Base-by-base conservation (phyloP, 2,797 vertebrate species). In the Margarornis squamiger region DNA sequence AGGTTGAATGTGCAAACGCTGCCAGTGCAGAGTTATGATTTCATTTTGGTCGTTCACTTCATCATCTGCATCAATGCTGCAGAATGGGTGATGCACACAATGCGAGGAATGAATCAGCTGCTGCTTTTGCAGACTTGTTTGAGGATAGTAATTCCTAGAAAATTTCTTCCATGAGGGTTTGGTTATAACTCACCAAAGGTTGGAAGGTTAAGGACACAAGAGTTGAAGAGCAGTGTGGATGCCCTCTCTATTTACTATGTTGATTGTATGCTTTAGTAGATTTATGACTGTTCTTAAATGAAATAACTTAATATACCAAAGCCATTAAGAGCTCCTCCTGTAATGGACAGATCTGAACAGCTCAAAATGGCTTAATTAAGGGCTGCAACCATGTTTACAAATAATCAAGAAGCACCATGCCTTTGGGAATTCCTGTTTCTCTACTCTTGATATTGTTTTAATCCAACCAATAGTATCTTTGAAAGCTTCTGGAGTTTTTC, bases 1-100 rank as follows among this genome's bases (percentile, higher is more conserved):
- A 61, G 8, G 9, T 26, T 84, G 73, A 51, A 68, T 61, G 57
- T 63, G 66, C 61, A 78, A 96, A 91, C 70, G 82, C 70, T 93
- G 51, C 5, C 18, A 79, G 88, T 41, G 36, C 7, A 81, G 92
- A 88, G 77, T 88, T 68, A 81, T 11, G 27, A 76, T 93, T 96
- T 66, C 78, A 77, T 63, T 89, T 93, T 84, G 93, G 71, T 73
- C 66, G 70, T 88, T 97, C 46, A 43, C 52, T 95, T 96, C 90
- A 41, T 93, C 46, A 88, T 95, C 59, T 91, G 79, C 43, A 46
- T 63, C 55, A 61, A 27, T 20, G 7, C 62, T 86, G 52, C 65
- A 63, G 34, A 81, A 90, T 3, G 54, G 66, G 30, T 43, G 17
- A 62, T 66, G 32, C 29, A 26, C 59, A 49, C 36, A 79, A 14